Base-by-base conservation (phyloP, 2,797 vertebrate genomes). In the Darevskia nairensis region DNA sequence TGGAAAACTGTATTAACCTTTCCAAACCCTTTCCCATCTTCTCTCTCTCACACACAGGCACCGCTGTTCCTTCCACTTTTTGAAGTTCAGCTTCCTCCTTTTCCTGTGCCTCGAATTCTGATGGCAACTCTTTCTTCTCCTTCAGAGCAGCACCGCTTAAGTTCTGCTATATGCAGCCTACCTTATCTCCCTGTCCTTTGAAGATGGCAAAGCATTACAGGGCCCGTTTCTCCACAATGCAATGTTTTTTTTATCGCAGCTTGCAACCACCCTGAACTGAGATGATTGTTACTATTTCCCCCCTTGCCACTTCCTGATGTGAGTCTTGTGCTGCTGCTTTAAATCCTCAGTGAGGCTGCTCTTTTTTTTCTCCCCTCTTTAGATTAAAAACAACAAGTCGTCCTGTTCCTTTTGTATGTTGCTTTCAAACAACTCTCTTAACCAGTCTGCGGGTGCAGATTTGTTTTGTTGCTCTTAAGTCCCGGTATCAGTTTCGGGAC, bases 241-340 rank as follows among this genome's bases (percentile, higher is more conserved):
- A 7, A 78, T 2, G 2, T 2, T 2, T 41, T 86, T 72, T 72
- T 7, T 5, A 87, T 87, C 82, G 85, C 10, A 9, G 21, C 68
- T 0, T 75, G 21, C 72, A 7, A 80, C 80, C 88, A 4, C 32
- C 84, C 3, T 81, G 35, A 1, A 64, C 1, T 44, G 77, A 85
- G 89, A 91, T 83, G 88, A 89, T 80, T 90, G 81, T 55, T 29
- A 75, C 27, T 81, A 23, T 64, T 46, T 64, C 4, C 7, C 91
- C n/a, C 89, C 88, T 71, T 2, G 1, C 84, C 1, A 19, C 86
- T 86, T 94, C 92, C 91, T 93, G 88, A 87, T 91, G 3, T 8
- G n/a, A 32, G 32, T 21, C 11, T 7, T 13, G 32, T 82, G 79
- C 64, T 82, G 32, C 64, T 59, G 39, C 87, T 89, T 46, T 75